Base-by-base conservation (phyloP, 2,797 vertebrate species). In the Limnodromus scolopaceus region DNA sequence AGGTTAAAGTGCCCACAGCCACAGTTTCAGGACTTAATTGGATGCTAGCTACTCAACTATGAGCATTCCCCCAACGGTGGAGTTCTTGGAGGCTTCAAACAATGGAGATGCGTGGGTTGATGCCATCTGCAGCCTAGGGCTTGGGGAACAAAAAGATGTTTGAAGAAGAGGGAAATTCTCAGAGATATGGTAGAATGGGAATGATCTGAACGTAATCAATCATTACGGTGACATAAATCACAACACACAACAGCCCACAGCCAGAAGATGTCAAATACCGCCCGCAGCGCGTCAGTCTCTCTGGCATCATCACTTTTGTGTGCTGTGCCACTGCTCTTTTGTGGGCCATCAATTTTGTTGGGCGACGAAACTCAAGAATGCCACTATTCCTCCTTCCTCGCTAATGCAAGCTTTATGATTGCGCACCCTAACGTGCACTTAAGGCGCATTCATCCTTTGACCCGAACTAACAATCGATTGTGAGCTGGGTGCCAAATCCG, bases 31-130 rank as follows among this genome's bases (percentile, higher is more conserved):
- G 97, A 96, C 89, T 97, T 98, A 97, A 98, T 98, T 98, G 97
- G 95, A 96, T 94, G 82, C 93, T 92, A 92, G 90, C 86, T 87
- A 94, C 94, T 98, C 94, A 96, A 88, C 96, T 97, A 70, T 81
- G 86, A 96, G 95, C 96, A 82, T 96, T 95, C 72, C 92, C 97
- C 84, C 58, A 49, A 98, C 98, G 98, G 97, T 30, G 66, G 92
- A 65, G 96, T 87, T 94, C 98, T 99, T 97, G 97, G 96, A 93
- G 98, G 97, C 97, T 97, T 96, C 98, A 97, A 96, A 99, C 98
- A 99, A 99, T 99, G 98, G 98, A 98, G 98, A 98, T 99, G 99
- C 97, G 99, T 99, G 99, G 99, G 99, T 96, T 99, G 99, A 97
- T 98, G 98, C 99, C 99, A 99, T 99, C 99, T 99, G 99, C 98